Base-by-base conservation (phyloP, 1,140 invertebrate species). In the Anastrepha ludens region DNA sequence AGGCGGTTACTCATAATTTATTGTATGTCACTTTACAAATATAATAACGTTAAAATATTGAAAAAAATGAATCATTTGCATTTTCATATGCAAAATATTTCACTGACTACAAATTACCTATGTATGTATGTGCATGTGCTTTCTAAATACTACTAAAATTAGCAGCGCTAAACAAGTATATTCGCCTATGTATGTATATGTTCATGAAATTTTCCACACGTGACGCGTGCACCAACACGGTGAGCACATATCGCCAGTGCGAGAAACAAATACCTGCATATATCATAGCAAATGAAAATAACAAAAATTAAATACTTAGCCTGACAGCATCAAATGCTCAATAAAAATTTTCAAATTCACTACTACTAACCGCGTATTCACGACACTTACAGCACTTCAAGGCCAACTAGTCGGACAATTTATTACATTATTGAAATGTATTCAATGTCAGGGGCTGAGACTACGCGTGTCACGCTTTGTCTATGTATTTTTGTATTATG, bases 271-370 rank as follows among this genome's bases (percentile, higher is more conserved):
- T 17, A 47, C 7, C 41, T 78, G 29, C n/a, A 11, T 74, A 47
- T 74, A 41, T 29, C 15, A 47, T 29, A 29, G 47, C 55, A 81
- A 11, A 41, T 4, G 55, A 50, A 81, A 55, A 81, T 81, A 81
- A 47, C 47, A 11, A 81, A 55, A 55, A 81, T 55, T 20, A 81
- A 81, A 50, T n/a, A 29, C 47, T 78, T 55, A 55, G 44, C 44
- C 74, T 17, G 2, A 20, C 47, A 78, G 47, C 74, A 50, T 78
- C 74, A 20, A 20, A 17, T 50, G 13, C 50, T 78, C 74, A 50
- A 78, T 55, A 78, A 78, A 44, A 78, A 47, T 78, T 55, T 78
- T 78, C 47, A 78, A 78, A 78, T 81, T 81, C 74, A 81, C 74
- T 55, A 47, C 47, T 8, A 55, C 67, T 74, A 74, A 41, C 67